Base-by-base conservation (phyloP, 1,140 invertebrate genomes). In the Octopus bimaculoides region DNA sequence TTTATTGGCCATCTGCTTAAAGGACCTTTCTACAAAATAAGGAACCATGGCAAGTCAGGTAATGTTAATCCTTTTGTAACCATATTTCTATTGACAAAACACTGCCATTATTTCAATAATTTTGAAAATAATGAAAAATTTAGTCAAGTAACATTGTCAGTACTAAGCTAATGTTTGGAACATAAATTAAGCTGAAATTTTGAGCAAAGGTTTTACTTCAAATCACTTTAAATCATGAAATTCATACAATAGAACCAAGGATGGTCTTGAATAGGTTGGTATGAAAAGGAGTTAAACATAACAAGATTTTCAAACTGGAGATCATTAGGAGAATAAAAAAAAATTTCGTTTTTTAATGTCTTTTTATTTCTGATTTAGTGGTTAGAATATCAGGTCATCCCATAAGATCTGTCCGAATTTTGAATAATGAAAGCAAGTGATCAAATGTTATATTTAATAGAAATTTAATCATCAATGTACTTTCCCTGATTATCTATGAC, bases 41-140 rank as follows among this genome's bases (percentile, higher is more conserved):
- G 66, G 66, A 71, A 71, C 66, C 66, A 71, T 71, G 66, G 66
- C 66, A 71, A 71, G 26, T 20, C 66, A 9, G 26, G 66, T 71
- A 71, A 71, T 14, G 26, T n/a, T 71, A 14, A 6, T 61, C 17
- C 56, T 61, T 41, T 41, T 41, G 26, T 41, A 41, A 41, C 26
- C 9, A 61, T 12, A 61, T 61, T 61, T 61, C 56, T 61, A 17
- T 12, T 61, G 1, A 61, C 7, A 61, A 12, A 61, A 4, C 17
- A 17, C 9, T 61, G 9, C 9, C 56, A 12, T 4, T 12, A 61
- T 61, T 61, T 9, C 56, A 12, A 61, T 9, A 61, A 61, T 61
- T 12, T 17, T 17, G 17, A 61, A 17, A 61, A 61, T 61, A 41
- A 41, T 41, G 26, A 2, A 61, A 61, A 61, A 61, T 17, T 61